phyloP scores from a whole-genome alignment of 2,888 invertebrate genomes.

The Drosophila longiperda region DNA sequence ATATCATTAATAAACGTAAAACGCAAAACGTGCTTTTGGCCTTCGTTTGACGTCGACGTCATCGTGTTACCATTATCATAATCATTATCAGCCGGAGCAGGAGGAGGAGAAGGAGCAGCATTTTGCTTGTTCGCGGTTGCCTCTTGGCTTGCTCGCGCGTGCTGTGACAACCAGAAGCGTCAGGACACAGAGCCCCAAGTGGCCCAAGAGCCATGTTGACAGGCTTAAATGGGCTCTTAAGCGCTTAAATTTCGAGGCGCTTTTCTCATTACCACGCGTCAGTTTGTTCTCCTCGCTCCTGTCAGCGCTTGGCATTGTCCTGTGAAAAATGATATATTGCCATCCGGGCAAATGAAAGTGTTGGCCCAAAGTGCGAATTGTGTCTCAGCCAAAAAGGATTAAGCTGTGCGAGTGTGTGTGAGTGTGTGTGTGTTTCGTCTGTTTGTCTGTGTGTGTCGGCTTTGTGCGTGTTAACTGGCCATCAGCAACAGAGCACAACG shows the following conservation, averaged over 20 bases:
- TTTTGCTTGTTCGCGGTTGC: conserved; percentile 35
- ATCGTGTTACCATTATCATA: conserved; percentile 5
- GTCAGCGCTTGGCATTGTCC: conserved; percentile 34
- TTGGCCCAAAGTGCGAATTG: conserved; percentile 51
- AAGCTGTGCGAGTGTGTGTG: conserved; percentile 25
- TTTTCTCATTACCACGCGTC: conserved; percentile 44
- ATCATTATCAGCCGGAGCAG: conserved; percentile 20
- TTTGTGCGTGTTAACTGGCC: conserved; percentile 56
- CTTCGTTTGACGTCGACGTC: not conserved
- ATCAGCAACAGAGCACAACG: conserved; percentile 33
- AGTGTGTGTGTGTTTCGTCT: not conserved
- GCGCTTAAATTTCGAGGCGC: conserved; percentile 64
- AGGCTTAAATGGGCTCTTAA: conserved; percentile 61
- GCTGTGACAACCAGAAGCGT: conserved; percentile 34
- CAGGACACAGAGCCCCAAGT: conserved; percentile 23
- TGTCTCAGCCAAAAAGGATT: conserved; percentile 57
- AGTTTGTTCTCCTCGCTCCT: conserved; percentile 1
- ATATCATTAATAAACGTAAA: conserved; percentile 65
- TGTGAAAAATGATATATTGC: conserved; percentile 57
- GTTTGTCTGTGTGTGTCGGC: conserved; percentile 3
- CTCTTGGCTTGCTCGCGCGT: conserved; percentile 36
- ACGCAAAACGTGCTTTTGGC: conserved; percentile 30
- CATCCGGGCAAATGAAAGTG: conserved; percentile 48
- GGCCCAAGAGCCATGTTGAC: conserved; percentile 54
- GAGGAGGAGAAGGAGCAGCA: conserved; percentile 4